A percentile compares a stretch with the other conserved stretches of the same genome.
Conservation (phyloP, 2,113 vertebrate genomes). For the Clarias macrocephalus region DNA sequence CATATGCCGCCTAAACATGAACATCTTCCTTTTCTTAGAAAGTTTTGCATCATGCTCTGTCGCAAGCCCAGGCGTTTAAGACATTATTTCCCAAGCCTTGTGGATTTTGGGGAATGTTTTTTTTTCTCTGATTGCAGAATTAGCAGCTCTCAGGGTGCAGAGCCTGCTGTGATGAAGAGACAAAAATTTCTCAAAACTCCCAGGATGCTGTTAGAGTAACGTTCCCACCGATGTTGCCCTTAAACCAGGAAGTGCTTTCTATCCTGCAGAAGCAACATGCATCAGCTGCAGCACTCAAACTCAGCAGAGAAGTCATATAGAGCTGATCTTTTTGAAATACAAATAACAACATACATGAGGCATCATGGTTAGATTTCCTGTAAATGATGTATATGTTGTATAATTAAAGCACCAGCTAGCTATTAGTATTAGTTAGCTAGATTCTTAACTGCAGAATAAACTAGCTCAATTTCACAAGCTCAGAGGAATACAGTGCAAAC, state of each 20-base stretch:
- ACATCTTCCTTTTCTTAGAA: constrained; percentile 14
- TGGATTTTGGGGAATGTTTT: constrained; percentile 45
- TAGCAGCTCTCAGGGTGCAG: constrained; percentile 22
- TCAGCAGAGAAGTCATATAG: neutral
- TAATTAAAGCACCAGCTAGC: neutral
- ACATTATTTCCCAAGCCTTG: neutral
- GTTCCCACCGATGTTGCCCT: neutral
- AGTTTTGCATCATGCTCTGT: neutral
- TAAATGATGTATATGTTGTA: neutral
- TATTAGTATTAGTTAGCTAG: neutral
- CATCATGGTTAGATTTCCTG: neutral
- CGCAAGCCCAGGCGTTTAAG: neutral
- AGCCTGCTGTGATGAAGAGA: constrained; percentile 12
- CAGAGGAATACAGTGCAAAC: neutral
- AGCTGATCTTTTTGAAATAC: neutral
- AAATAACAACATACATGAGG: no score
- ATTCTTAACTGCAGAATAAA: neutral
- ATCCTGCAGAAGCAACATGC: neutral
- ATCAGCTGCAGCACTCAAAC: neutral
- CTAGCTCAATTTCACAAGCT: neutral
- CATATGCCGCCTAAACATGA: neutral
- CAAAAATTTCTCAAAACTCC: constrained; percentile 37
- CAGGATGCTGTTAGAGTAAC: neutral
- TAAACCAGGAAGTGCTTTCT: neutral
- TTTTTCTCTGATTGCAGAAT: constrained; percentile 27